These are phyloP conservation scores for Amphipyra berbera DNA, from an alignment of 2,888 invertebrate genomes.

Conservation along the genomic window DNA sequence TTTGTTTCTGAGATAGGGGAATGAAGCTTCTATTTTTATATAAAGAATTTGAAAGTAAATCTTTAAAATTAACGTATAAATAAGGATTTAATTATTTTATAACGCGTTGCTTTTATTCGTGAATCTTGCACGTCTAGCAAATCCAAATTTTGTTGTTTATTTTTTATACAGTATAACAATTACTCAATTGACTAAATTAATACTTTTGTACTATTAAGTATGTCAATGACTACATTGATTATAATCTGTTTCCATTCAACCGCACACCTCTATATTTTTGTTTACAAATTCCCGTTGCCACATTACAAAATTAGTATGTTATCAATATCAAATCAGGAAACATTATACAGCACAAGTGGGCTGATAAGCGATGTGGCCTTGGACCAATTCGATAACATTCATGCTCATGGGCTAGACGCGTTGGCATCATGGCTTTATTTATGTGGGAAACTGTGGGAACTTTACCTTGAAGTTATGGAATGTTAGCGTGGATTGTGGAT, in stretches of 20 bases:
- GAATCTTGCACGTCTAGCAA: too few species aligned
- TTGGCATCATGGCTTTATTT: conserved; percentile 42
- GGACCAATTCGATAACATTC: conserved; percentile 68
- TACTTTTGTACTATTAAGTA: too few species aligned
- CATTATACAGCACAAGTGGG: conserved; percentile 47
- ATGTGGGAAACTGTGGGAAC: conserved; percentile 59
- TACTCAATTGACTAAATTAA: too few species aligned
- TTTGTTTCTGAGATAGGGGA: neutral
- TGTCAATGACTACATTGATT: neutral
- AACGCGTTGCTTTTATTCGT: too few species aligned
- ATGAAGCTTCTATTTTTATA: neutral
- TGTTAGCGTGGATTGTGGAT: conserved; percentile 25
- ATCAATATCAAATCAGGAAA: conserved; percentile 46
- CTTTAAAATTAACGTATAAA: neutral
- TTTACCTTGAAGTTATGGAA: conserved; percentile 39
- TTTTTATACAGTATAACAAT: too few species aligned
- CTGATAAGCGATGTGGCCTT: conserved; percentile 66
- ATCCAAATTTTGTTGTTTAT: too few species aligned
- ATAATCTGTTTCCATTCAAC: neutral
- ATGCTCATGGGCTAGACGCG: conserved; percentile 57
- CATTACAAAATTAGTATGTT: conserved; percentile 38
- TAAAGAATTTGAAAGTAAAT: neutral
- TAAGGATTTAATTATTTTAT: neutral
- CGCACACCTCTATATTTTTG: neutral
- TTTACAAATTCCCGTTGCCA: conserved; percentile 10